A percentile compares a stretch with the other conserved stretches of the same genome.
These are phyloP conservation scores for Corythaeola cristata DNA, from an alignment of 2,113 vertebrate species.

Conservation along the genomic window DNA sequence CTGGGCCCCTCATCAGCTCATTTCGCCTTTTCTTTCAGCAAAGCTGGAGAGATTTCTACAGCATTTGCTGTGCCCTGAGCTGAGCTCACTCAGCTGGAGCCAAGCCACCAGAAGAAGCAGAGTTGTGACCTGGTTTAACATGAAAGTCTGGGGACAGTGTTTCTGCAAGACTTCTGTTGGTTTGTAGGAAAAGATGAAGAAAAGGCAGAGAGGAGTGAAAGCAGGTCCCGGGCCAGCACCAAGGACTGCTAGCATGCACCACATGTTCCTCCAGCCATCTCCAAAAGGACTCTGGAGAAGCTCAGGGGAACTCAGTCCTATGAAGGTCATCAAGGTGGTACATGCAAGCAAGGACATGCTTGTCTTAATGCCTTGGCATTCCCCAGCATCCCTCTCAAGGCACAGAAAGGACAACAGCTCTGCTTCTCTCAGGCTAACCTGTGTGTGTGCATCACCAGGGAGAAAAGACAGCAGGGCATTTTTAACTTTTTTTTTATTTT, in stretches of 20 bases:
- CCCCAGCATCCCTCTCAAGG: neutral
- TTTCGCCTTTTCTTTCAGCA: neutral
- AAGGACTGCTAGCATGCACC: neutral
- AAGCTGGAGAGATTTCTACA: neutral
- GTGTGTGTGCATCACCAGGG: neutral
- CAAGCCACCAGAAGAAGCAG: neutral
- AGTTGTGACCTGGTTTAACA: neutral
- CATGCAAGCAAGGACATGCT: accelerated
- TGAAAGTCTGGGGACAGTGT: neutral
- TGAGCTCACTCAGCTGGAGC: neutral
- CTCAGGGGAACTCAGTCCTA: neutral
- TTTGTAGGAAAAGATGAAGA: neutral
- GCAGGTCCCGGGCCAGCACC: neutral
- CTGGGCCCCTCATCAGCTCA: accelerated
- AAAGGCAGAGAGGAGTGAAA: neutral
- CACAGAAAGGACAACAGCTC: neutral
- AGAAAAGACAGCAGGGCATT: neutral
- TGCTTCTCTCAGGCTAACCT: neutral
- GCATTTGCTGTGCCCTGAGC: neutral
- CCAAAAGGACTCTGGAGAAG: neutral
- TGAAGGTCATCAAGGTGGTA: neutral
- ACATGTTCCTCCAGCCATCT: neutral
- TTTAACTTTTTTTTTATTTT: neutral
- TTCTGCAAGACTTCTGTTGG: neutral
- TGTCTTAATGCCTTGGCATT: neutral